Percentiles rank a stretch among this genome's conserved stretches.
These are phyloP conservation scores for Pollimyrus isidori DNA, from an alignment of 2,113 vertebrate species.

Conservation along the genomic window DNA sequence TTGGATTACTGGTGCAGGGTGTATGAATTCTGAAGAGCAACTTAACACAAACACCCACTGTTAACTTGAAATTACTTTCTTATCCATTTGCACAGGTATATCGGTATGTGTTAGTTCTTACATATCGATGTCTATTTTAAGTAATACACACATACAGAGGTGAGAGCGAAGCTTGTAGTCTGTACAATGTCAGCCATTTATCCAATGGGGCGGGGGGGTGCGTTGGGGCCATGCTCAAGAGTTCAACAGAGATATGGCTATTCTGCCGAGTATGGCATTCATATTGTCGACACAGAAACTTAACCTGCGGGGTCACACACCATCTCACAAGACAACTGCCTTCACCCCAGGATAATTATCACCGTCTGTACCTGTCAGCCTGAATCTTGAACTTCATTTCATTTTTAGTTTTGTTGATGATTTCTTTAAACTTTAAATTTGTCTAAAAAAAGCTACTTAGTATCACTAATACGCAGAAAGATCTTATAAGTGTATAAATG, in stretches of 20 bases:
- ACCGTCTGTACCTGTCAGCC: not conserved
- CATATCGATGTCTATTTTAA: not conserved
- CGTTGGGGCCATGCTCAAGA: not conserved
- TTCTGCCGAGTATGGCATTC: not conserved
- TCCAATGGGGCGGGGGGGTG: not conserved
- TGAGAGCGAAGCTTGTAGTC: not conserved
- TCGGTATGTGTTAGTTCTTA: not conserved
- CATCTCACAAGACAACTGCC: not conserved
- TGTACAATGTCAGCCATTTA: not conserved
- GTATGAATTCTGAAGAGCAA: not conserved
- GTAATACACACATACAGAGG: not conserved
- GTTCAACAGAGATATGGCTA: not conserved
- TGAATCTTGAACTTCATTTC: not conserved
- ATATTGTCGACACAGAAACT: not conserved
- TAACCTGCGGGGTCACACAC: not conserved
- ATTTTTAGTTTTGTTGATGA: not conserved
- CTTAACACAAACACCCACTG: not conserved
- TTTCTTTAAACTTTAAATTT: not conserved
- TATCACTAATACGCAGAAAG: conserved; percentile 15
- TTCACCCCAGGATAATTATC: not conserved
- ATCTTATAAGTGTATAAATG: not conserved
- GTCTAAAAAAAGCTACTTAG: conserved; percentile 10
- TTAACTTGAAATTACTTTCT: not conserved
- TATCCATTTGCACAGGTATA: not conserved
- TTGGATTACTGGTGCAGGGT: not conserved